Evolutionary conservation across 2,888 invertebrate genomes (phyloP).

Genomic region (Candidula unifasciata): DNA sequence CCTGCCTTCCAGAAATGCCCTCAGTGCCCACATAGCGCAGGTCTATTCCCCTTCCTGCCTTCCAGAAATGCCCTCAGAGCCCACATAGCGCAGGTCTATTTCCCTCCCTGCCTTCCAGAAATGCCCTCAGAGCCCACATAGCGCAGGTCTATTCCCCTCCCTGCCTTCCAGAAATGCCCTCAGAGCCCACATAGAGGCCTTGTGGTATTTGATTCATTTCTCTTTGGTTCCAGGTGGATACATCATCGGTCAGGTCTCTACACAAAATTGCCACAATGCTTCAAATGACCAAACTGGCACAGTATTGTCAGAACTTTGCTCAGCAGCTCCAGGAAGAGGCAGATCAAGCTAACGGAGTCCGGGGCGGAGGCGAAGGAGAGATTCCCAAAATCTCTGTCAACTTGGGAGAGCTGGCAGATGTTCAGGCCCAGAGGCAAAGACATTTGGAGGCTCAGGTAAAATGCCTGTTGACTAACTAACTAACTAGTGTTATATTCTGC

Average conservation of each 20-base stretch:
- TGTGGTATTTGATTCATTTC: not conserved
- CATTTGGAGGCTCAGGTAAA: conserved; percentile 47
- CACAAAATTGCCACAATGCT: conserved; percentile 57
- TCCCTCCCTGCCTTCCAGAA: too few species aligned
- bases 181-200: too few species aligned
- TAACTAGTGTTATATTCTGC: not conserved
- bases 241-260: conserved; percentile 51
- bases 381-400: conserved; percentile 53
- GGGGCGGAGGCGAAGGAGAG: conserved; percentile 24
- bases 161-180: too few species aligned
- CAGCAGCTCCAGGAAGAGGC: conserved; percentile 50
- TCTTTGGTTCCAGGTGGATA: conserved; percentile 40
- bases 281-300: conserved; percentile 55
- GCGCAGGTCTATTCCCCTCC: too few species aligned
- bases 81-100: too few species aligned
- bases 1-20: too few species aligned
- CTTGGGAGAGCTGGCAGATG: conserved; percentile 43
- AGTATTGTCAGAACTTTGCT: conserved; percentile 56
- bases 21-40: too few species aligned
- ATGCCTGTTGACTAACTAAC: not conserved
- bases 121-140: too few species aligned
- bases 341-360: conserved; percentile 32
- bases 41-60: too few species aligned
- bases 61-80: too few species aligned
- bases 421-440: conserved; percentile 42